Evolutionary conservation across 2,888 invertebrate genomes (phyloP), one percentile per base, ranked within the genome.

Genomic region (Apotomis betuletana): DNA sequence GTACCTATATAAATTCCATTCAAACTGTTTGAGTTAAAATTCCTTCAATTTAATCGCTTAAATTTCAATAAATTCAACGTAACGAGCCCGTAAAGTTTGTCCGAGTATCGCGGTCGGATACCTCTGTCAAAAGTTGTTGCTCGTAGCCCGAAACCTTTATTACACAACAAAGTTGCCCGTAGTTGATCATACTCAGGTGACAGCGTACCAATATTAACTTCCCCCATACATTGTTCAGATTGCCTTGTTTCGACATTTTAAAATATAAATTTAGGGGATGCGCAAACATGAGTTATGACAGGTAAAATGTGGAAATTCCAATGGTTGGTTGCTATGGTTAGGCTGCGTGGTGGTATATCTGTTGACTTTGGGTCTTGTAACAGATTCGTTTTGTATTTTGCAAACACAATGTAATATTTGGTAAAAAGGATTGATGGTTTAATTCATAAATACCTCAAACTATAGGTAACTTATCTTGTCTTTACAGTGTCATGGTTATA

Each of bases 161-260:
- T 52, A 68, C 57, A 54, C 72, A 68, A 68, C 63, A 63, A 68
- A 72, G 67, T 72, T 59, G 5, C n/a, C 13, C 52, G 58, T 41
- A 67, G 62, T 72, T 68, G 58, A 68, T 72, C 72, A 72, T 59
- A 36, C 54, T 15, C 58, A 72, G 63, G 58, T 68, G 72, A 72
- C 72, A 72, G 71, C 71, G 49, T 54, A 59, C 67, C 62, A 67
- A 72, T 68, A 72, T 54, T 63, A 72, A 72, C 72, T 72, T 72
- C 63, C 5, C 58, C 44, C 46, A 54, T 72, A 68, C 63, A 63
- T 67, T 72, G 52, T 71, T 54, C 46, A 68, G 67, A 68, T 72
- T 58, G 63, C 58, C 52, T 38, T 68, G 63, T 68, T 68, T 58
- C 36, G 62, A 51, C 44, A 52, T 67, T 67, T 71, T 71, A 44